A percentile compares a stretch with the other conserved stretches of the same genome.
Evolutionary conservation across 2,888 invertebrate species (phyloP).

Genomic region (Phlogophora meticulosa): DNA sequence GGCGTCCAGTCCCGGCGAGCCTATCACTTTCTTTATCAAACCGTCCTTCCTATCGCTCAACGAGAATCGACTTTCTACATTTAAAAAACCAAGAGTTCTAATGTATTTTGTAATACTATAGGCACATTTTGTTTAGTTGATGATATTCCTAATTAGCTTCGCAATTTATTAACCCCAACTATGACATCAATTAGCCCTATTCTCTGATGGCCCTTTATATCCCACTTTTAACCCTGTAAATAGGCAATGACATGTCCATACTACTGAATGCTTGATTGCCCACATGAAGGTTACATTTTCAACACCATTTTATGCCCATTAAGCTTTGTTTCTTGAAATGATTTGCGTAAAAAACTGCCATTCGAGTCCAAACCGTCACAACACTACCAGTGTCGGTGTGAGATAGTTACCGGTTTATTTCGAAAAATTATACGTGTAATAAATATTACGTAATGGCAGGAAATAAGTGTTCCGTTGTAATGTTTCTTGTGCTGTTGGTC

Average conservation of each 20-base stretch:
- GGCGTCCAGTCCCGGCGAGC: too few relatives aligned
- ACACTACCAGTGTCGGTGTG: constrained; percentile 54
- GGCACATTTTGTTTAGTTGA: background rate
- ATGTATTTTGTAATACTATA: too few relatives aligned
- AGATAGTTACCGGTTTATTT: constrained; percentile 42
- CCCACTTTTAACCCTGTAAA: constrained; percentile 26
- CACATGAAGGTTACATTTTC: constrained; percentile 60
- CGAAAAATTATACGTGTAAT: constrained; percentile 24
- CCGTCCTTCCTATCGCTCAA: background rate
- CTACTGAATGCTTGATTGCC: constrained; percentile 55
- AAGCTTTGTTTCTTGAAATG: constrained; percentile 60
- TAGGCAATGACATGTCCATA: constrained; percentile 43
- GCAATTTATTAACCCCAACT: constrained; percentile 14
- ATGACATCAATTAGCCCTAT: constrained; percentile 25
- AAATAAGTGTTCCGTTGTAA: constrained; percentile 47
- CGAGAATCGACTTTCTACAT: background rate
- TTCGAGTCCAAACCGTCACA: constrained; percentile 63
- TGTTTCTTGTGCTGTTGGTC: constrained; percentile 45
- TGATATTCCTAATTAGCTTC: constrained; percentile 4
- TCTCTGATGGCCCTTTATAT: constrained; percentile 11
- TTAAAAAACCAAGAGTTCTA: background rate
- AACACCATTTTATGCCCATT: constrained; percentile 57
- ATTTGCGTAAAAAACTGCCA: constrained; percentile 64
- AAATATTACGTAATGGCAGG: constrained; percentile 57
- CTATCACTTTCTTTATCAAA: too few relatives aligned